Evolutionary conservation across 2,113 vertebrate genomes (phyloP).

Genomic region (Colius striatus): DNA sequence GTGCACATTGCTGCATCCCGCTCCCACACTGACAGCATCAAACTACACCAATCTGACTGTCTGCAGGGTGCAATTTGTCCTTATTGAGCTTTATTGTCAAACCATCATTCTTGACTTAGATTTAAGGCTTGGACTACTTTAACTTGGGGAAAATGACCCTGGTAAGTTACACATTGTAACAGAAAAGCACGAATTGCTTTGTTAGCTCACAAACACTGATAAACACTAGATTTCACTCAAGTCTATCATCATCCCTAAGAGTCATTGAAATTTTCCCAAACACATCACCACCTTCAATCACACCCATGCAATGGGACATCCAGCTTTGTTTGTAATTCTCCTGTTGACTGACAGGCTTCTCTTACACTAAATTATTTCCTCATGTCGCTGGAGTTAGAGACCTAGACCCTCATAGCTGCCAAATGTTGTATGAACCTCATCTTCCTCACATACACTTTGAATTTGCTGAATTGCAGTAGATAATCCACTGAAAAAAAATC

Average conservation of each 20-base stretch:
- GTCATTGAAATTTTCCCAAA: neutral
- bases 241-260: neutral
- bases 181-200: neutral
- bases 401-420: neutral
- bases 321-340: neutral
- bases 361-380: neutral
- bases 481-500: neutral
- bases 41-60: fast-evolving
- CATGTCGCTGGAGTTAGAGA: neutral
- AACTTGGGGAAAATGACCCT: neutral
- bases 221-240: neutral
- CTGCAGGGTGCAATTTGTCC: neutral
- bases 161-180: neutral
- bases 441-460: neutral
- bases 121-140: neutral
- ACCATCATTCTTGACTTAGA: neutral
- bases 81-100: neutral
- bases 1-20: neutral
- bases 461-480: neutral
- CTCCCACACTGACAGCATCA: fast-evolving
- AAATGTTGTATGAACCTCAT: neutral
- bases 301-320: neutral
- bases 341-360: neutral
- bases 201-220: neutral
- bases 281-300: neutral